Evolutionary conservation across 2,888 invertebrate species (phyloP), one percentile per base, ranked within the genome.

Genomic region (Atherix ibis): DNA sequence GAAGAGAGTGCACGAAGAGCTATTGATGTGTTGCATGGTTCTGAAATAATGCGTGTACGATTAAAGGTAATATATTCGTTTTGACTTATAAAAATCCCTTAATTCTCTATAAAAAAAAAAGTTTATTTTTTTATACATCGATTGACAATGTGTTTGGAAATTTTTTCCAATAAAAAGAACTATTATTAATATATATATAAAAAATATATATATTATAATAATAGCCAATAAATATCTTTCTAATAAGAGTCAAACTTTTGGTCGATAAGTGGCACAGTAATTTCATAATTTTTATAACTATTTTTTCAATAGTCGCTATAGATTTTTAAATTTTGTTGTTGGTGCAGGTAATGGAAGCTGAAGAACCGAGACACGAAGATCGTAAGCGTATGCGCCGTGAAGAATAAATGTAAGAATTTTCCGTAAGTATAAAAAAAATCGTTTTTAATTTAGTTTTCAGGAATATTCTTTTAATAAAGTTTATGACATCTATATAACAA

Each of bases 21-120:
- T 0, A 59, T 61, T 31, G 46, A 64, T 51, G 51, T 53, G 1
- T 60, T 92, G 29, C 88, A 92, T 53, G 89, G 89, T 8, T 83
- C 87, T 39, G 87, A 88, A 56, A 70, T 92, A 37, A 82, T 80
- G 48, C 88, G 88, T 16, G 75, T 83, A 16, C 72, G 87, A 41
- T 66, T 92, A 34, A 61, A 61, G 49, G 58, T 58, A 45, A n/a
- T n/a, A n/a, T n/a, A n/a, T n/a, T n/a, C n/a, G n/a, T n/a, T n/a
- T n/a, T n/a, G n/a, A n/a, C n/a, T n/a, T n/a, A n/a, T n/a, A n/a
- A n/a, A n/a, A n/a, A n/a, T n/a, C n/a, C n/a, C n/a, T n/a, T n/a
- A n/a, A n/a, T n/a, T n/a, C n/a, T n/a, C n/a, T n/a, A n/a, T n/a
- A n/a, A n/a, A n/a, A n/a, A n/a, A n/a, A n/a, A n/a, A n/a, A n/a